Evolutionary conservation across 2,888 invertebrate species (phyloP).

Genomic region (Euclidia mi): DNA sequence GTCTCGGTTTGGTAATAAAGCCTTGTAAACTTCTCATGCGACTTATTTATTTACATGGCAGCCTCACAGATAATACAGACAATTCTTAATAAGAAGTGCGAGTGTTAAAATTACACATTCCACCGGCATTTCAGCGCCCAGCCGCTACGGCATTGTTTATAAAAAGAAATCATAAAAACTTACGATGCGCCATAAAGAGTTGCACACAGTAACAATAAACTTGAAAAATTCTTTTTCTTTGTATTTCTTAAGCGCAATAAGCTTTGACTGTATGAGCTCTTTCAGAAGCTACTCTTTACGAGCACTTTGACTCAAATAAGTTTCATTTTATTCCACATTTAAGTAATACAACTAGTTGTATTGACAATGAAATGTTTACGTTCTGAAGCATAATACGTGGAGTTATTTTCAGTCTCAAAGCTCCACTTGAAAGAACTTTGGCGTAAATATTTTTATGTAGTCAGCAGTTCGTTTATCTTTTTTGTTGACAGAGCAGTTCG

Average conservation of each 20-base stretch:
- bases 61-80: background rate
- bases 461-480: background rate
- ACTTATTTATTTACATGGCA: too few relatives aligned
- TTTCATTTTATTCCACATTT: conserved; percentile 36
- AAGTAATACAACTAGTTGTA: conserved; percentile 22
- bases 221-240: conserved; percentile 44
- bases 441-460: background rate
- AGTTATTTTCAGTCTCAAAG: conserved; percentile 6
- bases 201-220: conserved; percentile 55
- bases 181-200: conserved; percentile 59
- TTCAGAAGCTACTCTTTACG: conserved; percentile 40
- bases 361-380: conserved; percentile 16
- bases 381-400: conserved; percentile 1
- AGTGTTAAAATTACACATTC: conserved; percentile 17
- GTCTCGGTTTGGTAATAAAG: too few relatives aligned
- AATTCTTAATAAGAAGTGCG: background rate
- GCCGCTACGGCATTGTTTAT: conserved; percentile 50
- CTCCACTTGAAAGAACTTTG: conserved; percentile 3
- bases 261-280: conserved; percentile 39
- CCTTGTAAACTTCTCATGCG: too few relatives aligned
- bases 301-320: conserved; percentile 30
- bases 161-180: conserved; percentile 62
- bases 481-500: too few relatives aligned
- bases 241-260: conserved; percentile 41
- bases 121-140: conserved; percentile 21